Evolutionary conservation across 2,113 vertebrate genomes (phyloP).

Genomic region (Gymnobelideus leadbeateri): DNA sequence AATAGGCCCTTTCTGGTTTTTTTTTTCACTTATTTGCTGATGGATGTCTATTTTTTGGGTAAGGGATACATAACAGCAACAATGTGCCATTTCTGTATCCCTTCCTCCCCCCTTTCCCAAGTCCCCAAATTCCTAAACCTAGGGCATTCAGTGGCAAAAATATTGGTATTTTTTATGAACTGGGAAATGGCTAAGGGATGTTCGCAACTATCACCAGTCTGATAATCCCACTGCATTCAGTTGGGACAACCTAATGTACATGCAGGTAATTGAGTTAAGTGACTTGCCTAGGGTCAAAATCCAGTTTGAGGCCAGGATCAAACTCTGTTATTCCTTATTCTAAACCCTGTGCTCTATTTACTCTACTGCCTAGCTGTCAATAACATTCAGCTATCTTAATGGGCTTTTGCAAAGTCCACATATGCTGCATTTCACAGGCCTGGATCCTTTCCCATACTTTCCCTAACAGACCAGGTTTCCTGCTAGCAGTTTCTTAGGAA

Average conservation of each 20-base stretch:
- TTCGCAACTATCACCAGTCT: too few species aligned
- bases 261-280: too few species aligned
- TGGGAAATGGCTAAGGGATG: background rate
- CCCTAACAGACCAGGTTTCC: background rate
- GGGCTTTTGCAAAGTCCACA: background rate
- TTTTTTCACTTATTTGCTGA: background rate
- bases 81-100: background rate
- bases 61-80: background rate
- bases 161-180: background rate
- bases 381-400: background rate
- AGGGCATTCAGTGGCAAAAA: background rate
- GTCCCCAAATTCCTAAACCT: background rate
- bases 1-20: background rate
- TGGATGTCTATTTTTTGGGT: background rate
- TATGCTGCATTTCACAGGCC: too few species aligned
- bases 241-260: too few species aligned
- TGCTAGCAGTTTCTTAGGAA: background rate
- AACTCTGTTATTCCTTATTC: too few species aligned
- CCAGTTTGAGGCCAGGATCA: too few species aligned
- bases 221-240: too few species aligned
- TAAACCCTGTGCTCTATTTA: fast-evolving
- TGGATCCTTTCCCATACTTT: background rate
- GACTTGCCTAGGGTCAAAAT: too few species aligned
- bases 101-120: background rate
- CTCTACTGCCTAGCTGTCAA: too few species aligned